Conservation (phyloP, 1,140 invertebrate genomes). For the Drosophila truncata region DNA sequence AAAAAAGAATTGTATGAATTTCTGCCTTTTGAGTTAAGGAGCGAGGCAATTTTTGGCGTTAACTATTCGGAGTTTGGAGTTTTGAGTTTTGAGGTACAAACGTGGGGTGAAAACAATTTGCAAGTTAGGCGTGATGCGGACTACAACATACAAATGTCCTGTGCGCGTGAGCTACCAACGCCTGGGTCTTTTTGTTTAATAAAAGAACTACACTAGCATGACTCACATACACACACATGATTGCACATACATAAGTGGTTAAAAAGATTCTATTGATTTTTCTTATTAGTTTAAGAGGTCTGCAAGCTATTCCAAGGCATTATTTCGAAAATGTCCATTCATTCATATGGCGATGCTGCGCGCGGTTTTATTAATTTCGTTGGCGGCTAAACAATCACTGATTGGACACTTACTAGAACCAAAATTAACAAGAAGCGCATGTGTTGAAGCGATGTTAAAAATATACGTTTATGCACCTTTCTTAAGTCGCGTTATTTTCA, state of each 20-base stretch:
- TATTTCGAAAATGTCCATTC: conserved; percentile 21
- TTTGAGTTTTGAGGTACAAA: conserved; percentile 18
- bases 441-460: background rate
- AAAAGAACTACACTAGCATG: conserved; percentile 24
- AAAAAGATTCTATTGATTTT: conserved; percentile 12
- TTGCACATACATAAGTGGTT: conserved; percentile 13
- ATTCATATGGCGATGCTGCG: conserved; percentile 15
- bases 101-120: conserved; percentile 29
- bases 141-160: conserved; percentile 26
- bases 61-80: background rate
- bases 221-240: conserved; percentile 25
- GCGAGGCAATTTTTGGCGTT: conserved; percentile 7
- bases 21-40: background rate
- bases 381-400: background rate
- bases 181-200: conserved; percentile 35
- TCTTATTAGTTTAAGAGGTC: conserved; percentile 1
- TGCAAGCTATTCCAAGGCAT: conserved; percentile 2
- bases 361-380: conserved; percentile 3
- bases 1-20: conserved; percentile 13
- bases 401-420: conserved; percentile 14
- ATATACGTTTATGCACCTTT: conserved; percentile 1
- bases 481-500: conserved; percentile 16
- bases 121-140: conserved; percentile 24
- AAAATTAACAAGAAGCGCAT: conserved; percentile 5
- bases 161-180: conserved; percentile 41